Percentiles rank a stretch among this genome's conserved stretches.
phyloP scores from a whole-genome alignment of 2,797 vertebrate genomes.

The Xenopus petersii region DNA sequence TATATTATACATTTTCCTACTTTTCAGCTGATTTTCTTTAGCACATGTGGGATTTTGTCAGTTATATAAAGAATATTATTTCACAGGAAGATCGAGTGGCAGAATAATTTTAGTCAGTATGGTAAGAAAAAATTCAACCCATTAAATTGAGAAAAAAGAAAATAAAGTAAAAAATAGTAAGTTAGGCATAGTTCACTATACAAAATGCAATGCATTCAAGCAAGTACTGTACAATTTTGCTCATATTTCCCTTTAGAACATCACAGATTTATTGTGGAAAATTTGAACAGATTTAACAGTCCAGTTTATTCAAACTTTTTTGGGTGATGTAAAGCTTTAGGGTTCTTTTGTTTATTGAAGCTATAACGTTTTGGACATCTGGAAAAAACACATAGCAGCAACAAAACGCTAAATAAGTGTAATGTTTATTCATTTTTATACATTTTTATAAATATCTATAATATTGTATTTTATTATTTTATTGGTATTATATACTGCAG shows the following conservation, averaged over 20 bases:
- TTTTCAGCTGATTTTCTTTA: not conserved
- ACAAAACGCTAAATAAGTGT: no score
- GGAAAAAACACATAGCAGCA: no score
- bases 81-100: constrained; percentile 33
- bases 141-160: not conserved
- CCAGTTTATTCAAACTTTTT: not conserved
- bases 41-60: constrained; percentile 15
- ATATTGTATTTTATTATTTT: no score
- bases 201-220: not conserved
- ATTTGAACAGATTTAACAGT: not conserved
- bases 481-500: no score
- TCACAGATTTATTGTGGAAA: not conserved
- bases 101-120: constrained; percentile 33
- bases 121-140: not conserved
- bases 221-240: not conserved
- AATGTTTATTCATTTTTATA: no score
- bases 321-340: not conserved
- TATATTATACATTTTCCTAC: not conserved
- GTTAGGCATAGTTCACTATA: not conserved
- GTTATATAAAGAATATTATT: constrained; percentile 21
- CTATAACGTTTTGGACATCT: no score
- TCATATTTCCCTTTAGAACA: not conserved
- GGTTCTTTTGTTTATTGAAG: not conserved
- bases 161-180: not conserved
- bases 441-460: no score